Evolutionary conservation across 2,113 vertebrate species (phyloP), one percentile per base, ranked within the genome.

Genomic region (Vulpes lagopus): DNA sequence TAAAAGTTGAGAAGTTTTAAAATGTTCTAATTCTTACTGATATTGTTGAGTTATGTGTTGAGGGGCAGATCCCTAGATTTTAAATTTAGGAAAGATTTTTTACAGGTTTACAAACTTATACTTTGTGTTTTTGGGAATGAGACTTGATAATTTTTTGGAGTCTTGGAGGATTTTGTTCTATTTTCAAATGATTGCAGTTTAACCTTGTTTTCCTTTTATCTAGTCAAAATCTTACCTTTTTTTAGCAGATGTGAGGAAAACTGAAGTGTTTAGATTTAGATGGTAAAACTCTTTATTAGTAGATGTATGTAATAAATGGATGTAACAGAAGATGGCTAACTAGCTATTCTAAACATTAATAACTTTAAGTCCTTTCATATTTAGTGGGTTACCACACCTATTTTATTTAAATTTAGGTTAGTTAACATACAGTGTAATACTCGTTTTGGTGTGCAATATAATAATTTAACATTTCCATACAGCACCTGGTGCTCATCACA

Each of bases 81-180:
- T 94, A 69, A 67, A 53, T 55, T 92, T 94, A 43, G 49, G 83
- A 53, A n/a, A 93, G 91, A 43, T 89, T 73, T 32, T 74, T 92
- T 43, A 92, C 38, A 82, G 59, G 5, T 15, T 89, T 38, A 69
- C 49, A 80, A 32, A 84, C 49, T 89, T 95, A 53, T 62, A 30
- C 49, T 86, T 91, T 89, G 15, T 84, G 49, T 73, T 97, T 76
- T 67, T 94, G 55, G 79, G 80, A 96, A 71, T 51, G 69, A 73
- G 38, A 85, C 9, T 76, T 88, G 57, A 32, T 78, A 57, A 85
- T 94, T 78, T 87, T 78, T 83, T 93, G 69, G 88, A 96, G 82
- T 93, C n/a, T 49, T 93, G 64, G 80, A 87, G 81, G n/a, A 51
- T 95, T 98, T 93, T 90, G 22, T 43, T 88, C 25, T 90, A 22